A percentile compares a stretch with the other conserved stretches of the same genome.
Evolutionary conservation across 1,140 invertebrate species (phyloP).

Genomic region (Tetramorium alpestre): DNA sequence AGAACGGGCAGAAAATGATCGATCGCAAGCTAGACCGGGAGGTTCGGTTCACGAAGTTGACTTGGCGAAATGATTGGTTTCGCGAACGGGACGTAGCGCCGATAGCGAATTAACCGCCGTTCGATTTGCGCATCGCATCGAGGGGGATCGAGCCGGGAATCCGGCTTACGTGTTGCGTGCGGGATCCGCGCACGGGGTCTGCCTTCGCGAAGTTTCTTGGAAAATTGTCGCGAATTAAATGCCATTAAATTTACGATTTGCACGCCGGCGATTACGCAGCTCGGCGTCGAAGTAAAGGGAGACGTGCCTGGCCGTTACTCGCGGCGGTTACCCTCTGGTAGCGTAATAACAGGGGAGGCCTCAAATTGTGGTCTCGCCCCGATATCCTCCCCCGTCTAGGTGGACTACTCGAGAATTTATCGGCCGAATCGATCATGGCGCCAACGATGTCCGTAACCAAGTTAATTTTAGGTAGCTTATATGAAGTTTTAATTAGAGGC

Average conservation of each 20-base stretch:
- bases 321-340: constrained; percentile 69
- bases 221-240: constrained; percentile 82
- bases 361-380: constrained; percentile 70
- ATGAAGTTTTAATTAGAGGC: constrained; percentile 24
- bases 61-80: constrained; percentile 30
- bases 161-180: constrained; percentile 54
- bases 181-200: constrained; percentile 31
- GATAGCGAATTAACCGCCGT: constrained; percentile 42
- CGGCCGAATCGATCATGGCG: constrained; percentile 66
- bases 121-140: constrained; percentile 21
- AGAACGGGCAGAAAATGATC: neutral
- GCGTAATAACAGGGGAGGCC: constrained; percentile 72
- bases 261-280: constrained; percentile 76
- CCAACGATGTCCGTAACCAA: constrained; percentile 40
- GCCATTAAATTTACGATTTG: constrained; percentile 81
- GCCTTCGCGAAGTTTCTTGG: constrained; percentile 59
- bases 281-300: constrained; percentile 40
- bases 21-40: neutral
- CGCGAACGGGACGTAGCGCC: constrained; percentile 8
- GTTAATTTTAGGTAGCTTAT: constrained; percentile 30
- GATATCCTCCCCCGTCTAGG: constrained; percentile 58
- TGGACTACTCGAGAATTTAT: constrained; percentile 69
- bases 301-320: constrained; percentile 62
- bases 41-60: neutral
- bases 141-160: neutral